Conservation (phyloP, 2,888 invertebrate species). For the Quadroppia sp. region DNA sequence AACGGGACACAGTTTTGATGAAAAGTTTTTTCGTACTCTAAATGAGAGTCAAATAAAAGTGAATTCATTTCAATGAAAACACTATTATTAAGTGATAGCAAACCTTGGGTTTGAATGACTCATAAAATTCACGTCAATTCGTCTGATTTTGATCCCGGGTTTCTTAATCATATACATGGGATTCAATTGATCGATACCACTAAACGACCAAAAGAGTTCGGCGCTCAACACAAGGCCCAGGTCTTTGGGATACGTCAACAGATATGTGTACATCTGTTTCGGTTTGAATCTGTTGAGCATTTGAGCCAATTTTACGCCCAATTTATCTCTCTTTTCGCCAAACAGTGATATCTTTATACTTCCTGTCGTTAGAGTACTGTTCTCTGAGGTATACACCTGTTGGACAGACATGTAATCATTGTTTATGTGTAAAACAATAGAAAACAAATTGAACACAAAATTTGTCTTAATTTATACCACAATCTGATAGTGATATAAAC, state of each 20-base stretch:
- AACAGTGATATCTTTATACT: slow-evolving; percentile 14
- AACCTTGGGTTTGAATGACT: slow-evolving; percentile 22
- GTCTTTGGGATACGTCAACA: slow-evolving; percentile 35
- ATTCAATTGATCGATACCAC: slow-evolving; percentile 29
- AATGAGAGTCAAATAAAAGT: background rate
- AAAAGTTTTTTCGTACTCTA: slow-evolving; percentile 18
- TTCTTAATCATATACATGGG: background rate
- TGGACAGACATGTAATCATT: background rate
- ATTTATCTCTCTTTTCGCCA: slow-evolving; percentile 28
- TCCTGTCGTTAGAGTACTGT: slow-evolving; percentile 25
- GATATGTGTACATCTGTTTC: slow-evolving; percentile 35
- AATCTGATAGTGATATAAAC: slow-evolving; percentile 33
- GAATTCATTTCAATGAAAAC: background rate
- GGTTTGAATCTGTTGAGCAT: slow-evolving; percentile 10
- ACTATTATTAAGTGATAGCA: background rate
- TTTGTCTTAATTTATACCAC: background rate
- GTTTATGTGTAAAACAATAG: background rate
- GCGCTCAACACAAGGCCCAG: slow-evolving; percentile 33
- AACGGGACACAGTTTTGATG: slow-evolving; percentile 21
- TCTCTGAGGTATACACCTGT: slow-evolving; percentile 11
- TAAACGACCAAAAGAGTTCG: slow-evolving; percentile 1
- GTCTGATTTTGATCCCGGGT: slow-evolving; percentile 4
- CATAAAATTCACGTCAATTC: slow-evolving; percentile 29
- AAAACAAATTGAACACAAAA: background rate
- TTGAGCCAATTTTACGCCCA: slow-evolving; percentile 17